Evolutionary conservation across 2,113 vertebrate genomes (phyloP), one percentile per base, ranked within the genome.

Genomic region (Trachemys scripta): DNA sequence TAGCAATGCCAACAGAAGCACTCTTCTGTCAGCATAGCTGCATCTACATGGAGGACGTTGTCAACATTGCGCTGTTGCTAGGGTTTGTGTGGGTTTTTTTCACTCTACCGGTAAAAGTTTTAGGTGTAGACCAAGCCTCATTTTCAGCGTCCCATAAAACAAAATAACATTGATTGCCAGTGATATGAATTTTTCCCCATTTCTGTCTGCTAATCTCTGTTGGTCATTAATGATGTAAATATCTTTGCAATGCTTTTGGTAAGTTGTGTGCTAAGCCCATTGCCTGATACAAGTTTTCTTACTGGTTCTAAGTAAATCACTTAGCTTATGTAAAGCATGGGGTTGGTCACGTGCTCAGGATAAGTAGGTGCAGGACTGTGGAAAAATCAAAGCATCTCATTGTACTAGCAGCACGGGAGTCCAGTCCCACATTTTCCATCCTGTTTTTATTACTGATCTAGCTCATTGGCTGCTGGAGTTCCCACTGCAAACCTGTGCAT

Each of bases 131-230:
- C 35, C 7, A 19, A 27, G 57, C 11, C 11, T n/a, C 62, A 14
- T 65, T 65, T 14, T 65, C 62, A 65, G 35, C 31, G 8, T 65
- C 62, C 62, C 8, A 13, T n/a, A n/a, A 65, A 65, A 42, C 79
- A 72, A 88, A 38, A 95, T 88, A 53, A 89, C 25, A 6, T 92
- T 90, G 93, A 92, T 90, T 96, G 62, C 79, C 42, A 87, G 57
- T 29, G 20, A 22, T 94, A 80, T 88, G 76, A 89, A 90, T 92
- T 92, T 22, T 27, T 95, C 92, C 3, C 82, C 45, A 14, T 72
- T 96, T 93, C 83, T 87, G 19, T 88, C 53, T 94, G 75, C 47
- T 65, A 88, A 92, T 84, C 83, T n/a, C 57, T 94, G 87, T 93
- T 93, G 87, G 79, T 80, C 92, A 79, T 51, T 92, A 94, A 93